Conservation (phyloP, 2,888 invertebrate species). For the Thyatira batis region DNA sequence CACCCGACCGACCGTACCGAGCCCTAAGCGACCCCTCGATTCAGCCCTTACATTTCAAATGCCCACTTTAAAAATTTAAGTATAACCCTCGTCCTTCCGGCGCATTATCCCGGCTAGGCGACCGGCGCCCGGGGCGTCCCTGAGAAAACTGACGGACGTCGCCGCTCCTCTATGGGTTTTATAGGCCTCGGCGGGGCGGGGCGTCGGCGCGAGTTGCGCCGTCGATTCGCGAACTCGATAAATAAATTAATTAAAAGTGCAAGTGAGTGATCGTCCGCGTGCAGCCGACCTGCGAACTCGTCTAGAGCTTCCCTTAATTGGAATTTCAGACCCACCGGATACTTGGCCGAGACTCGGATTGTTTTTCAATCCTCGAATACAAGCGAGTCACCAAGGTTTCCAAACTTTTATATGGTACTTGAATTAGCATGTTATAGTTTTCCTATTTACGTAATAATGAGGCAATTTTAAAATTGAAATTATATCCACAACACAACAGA, state of each 20-base stretch:
- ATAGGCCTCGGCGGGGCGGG: conserved; percentile 73
- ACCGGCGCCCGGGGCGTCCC: conserved; percentile 64
- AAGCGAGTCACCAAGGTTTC: conserved; percentile 18
- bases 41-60: conserved; percentile 56
- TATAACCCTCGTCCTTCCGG: conserved; percentile 66
- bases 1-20: conserved; percentile 40
- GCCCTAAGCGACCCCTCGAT: conserved; percentile 57
- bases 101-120: conserved; percentile 57
- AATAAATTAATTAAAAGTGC: conserved; percentile 84
- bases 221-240: conserved; percentile 81
- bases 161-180: conserved; percentile 61
- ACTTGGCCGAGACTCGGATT: conserved; percentile 54
- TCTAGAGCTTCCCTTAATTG: conserved; percentile 72
- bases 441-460: too few species aligned
- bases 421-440: not conserved
- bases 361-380: conserved; percentile 54
- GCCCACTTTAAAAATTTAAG: conserved; percentile 55
- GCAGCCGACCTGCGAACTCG: conserved; percentile 68
- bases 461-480: too few species aligned
- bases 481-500: too few species aligned
- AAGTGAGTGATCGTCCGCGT: conserved; percentile 79
- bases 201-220: conserved; percentile 78
- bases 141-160: conserved; percentile 77
- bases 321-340: conserved; percentile 62
- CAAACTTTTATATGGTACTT: conserved; percentile 2